Base-by-base conservation (phyloP, 2,797 vertebrate genomes). In the Synaphobranchus kaupii region DNA sequence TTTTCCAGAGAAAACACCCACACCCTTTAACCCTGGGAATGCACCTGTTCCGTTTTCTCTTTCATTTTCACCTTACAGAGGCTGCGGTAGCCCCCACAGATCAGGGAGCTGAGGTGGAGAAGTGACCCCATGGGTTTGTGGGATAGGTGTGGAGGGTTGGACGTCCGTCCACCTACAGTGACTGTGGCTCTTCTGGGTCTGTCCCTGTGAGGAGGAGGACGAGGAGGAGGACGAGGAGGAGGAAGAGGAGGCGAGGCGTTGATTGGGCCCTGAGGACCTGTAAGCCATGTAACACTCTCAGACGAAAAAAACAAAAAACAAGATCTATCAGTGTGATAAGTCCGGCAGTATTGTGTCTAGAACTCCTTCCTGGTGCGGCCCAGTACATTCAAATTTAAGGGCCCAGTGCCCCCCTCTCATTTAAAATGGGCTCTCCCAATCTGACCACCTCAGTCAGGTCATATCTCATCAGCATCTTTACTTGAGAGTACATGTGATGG, bases 241-340 rank as follows among this genome's bases (percentile, higher is more conserved):
- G 34, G 71, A 39, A 28, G 71, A 34, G 34, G 5, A 76, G 71
- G 71, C 71, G 5, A 76, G 71, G 71, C 71, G 34, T 76, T 39
- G 71, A 76, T 76, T 76, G 71, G 71, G 44, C 76, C 20, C 10
- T 1, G 20, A 44, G 76, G 44, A 48, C 44, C 44, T 31, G 20
- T 48, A n/a, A 48, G 20, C 76, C 34, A 22, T 80, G 25, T 22
- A 80, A 76, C 12, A 15, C 12, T 6, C 71, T 39, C 10, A 63
- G 58, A 15, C 39, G 22, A 44, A 48, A 80, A n/a, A 20, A 47
- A 44, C n/a, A 39, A 39, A 10, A 17, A 44, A 78, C 39, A 17
- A 78, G 76, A 80, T 80, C 71, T 20, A 76, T 39, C 76, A 48
- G 76, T 80, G 76, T 5, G 20, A 47, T 47, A 80, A 80, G 76